phyloP scores from a whole-genome alignment of 1,140 invertebrate species.

The Heliconius nattereri region DNA sequence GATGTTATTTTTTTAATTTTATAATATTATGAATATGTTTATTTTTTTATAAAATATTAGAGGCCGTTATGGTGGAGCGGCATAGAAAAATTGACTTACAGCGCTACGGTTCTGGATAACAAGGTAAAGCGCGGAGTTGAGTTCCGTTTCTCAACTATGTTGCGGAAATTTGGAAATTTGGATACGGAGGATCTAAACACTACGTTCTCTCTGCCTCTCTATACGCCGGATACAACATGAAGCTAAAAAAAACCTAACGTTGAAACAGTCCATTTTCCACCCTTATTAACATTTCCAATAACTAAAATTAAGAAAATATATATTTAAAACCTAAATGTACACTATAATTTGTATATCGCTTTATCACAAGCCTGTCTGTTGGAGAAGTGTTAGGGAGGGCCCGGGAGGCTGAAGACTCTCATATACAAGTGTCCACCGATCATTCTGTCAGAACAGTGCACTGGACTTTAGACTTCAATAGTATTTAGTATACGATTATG shows the following conservation, averaged over 20 bases:
- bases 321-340: not conserved
- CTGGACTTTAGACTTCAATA: not conserved
- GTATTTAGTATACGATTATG: not conserved
- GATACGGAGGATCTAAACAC: too few species aligned
- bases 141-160: too few species aligned
- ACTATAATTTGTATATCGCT: not conserved
- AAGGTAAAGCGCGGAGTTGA: too few species aligned
- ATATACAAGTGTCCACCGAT: slow-evolving; percentile 24
- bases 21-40: too few species aligned
- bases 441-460: slow-evolving; percentile 22
- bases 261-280: not conserved
- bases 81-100: too few species aligned
- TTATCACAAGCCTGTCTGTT: not conserved
- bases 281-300: not conserved
- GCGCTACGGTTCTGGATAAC: too few species aligned
- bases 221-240: not conserved
- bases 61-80: too few species aligned
- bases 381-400: not conserved
- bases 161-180: too few species aligned
- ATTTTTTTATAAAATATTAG: too few species aligned
- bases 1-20: not conserved
- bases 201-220: too few species aligned
- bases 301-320: not conserved
- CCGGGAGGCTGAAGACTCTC: slow-evolving; percentile 1
- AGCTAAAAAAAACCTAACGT: not conserved